These are phyloP conservation scores for Budorcas taxicolor DNA, from an alignment of 2,113 vertebrate genomes.

Conservation along the genomic window DNA sequence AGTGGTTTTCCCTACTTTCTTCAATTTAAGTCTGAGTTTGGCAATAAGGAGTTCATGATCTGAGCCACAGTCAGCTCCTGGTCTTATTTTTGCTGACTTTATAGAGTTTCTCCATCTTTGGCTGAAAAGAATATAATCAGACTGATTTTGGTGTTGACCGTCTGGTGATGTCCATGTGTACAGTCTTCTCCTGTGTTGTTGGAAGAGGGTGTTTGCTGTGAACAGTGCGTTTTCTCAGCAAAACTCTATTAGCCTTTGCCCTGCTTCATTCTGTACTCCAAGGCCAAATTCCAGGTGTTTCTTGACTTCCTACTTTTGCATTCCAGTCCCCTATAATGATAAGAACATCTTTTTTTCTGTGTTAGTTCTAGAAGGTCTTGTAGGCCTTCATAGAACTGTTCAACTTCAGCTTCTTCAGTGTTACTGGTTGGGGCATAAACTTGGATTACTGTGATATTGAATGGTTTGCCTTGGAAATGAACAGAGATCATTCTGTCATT, in stretches of 20 bases:
- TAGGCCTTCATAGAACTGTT: not conserved
- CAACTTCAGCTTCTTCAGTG: not conserved
- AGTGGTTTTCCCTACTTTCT: not conserved
- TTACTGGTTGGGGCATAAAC: not conserved
- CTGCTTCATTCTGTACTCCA: not conserved
- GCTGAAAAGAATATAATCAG: not conserved
- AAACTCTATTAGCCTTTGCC: not conserved
- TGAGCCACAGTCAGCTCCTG: not conserved
- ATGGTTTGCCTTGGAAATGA: not conserved
- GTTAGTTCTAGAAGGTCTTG: not conserved
- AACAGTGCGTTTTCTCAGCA: not conserved
- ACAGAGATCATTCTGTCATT: not conserved
- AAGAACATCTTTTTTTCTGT: not conserved
- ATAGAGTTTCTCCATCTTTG: not conserved
- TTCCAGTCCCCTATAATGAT: not conserved
- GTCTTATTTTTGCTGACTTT: not conserved
- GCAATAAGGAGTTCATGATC: not conserved
- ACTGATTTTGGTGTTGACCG: not conserved
- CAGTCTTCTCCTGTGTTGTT: not conserved
- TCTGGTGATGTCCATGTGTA: not conserved
- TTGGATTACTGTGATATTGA: not conserved
- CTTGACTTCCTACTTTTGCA: not conserved
- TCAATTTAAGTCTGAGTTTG: not conserved
- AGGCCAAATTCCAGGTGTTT: not conserved
- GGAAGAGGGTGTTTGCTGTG: not conserved